Evolutionary conservation across 2,888 invertebrate genomes (phyloP).

Genomic region (Cantharis rufa): DNA sequence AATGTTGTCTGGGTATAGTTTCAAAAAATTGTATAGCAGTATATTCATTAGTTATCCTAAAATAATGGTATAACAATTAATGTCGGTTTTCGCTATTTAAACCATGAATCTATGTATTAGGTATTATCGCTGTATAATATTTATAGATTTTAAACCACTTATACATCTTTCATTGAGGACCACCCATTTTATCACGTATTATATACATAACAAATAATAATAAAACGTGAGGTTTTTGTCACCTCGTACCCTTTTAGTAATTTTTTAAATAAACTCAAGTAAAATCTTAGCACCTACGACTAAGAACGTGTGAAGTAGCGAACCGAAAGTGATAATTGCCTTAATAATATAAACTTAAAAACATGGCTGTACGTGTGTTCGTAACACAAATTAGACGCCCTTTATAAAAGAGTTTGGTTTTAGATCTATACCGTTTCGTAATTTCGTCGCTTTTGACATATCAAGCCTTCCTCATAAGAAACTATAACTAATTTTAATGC

Average conservation of each 20-base stretch:
- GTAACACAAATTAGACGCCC: background rate
- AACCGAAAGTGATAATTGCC: slow-evolving; percentile 28
- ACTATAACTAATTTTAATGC: too few species aligned
- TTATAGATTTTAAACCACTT: background rate
- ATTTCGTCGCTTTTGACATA: too few species aligned
- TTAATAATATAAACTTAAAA: background rate
- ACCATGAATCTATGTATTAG: too few species aligned
- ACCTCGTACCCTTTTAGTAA: slow-evolving; percentile 2
- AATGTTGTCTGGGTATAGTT: too few species aligned
- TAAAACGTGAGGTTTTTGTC: slow-evolving; percentile 20
- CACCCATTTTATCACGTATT: slow-evolving; percentile 18
- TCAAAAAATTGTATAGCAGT: too few species aligned
- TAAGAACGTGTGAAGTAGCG: slow-evolving; percentile 28
- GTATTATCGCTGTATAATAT: too few species aligned
- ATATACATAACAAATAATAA: slow-evolving; percentile 6
- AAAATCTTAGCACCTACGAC: slow-evolving; percentile 22
- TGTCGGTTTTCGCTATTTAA: too few species aligned
- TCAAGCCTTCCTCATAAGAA: too few species aligned
- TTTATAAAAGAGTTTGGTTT: background rate
- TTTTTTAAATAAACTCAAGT: slow-evolving; percentile 11
- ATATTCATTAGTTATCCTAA: too few species aligned
- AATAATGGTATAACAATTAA: too few species aligned
- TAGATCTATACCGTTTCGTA: too few species aligned
- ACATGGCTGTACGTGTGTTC: slow-evolving; percentile 23
- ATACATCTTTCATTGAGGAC: slow-evolving; percentile 9